Percentiles rank a stretch among this genome's conserved stretches.
phyloP scores from a whole-genome alignment of 2,113 vertebrate species.

The Eretmochelys imbricata region DNA sequence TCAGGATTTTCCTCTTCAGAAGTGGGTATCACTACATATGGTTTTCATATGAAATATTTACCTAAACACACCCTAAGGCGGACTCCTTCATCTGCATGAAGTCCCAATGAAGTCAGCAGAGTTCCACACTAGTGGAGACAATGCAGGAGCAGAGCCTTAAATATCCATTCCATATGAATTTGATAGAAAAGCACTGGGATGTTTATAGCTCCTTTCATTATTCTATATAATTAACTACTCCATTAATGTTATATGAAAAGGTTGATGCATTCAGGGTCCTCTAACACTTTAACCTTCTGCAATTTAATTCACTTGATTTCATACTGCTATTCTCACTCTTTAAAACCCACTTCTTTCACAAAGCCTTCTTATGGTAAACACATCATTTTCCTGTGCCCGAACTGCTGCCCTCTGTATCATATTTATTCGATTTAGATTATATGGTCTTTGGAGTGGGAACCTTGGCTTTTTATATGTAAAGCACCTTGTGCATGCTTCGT shows the following conservation, averaged over 20 bases:
- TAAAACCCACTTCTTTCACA: neutral
- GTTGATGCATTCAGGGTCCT: neutral
- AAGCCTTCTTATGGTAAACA: neutral
- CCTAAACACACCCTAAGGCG: neutral
- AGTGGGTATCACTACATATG: neutral
- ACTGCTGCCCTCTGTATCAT: rapidly evolving
- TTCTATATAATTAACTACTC: neutral
- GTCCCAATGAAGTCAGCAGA: neutral
- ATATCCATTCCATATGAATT: neutral
- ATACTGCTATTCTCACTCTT: neutral
- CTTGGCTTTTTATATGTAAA: neutral
- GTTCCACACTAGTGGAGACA: neutral
- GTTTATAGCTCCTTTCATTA: neutral
- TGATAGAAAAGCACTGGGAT: neutral
- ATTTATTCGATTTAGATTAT: neutral
- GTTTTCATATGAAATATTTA: neutral
- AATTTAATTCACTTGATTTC: neutral
- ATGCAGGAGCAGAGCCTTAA: slow-evolving; percentile 16
- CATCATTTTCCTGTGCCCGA: neutral
- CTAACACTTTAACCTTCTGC: neutral
- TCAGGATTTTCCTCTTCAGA: neutral
- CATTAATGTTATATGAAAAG: neutral
- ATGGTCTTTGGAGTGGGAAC: rapidly evolving
- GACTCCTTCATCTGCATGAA: neutral
- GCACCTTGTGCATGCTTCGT: rapidly evolving